phyloP scores from a whole-genome alignment of 2,797 vertebrate species.

The Falco peregrinus region DNA sequence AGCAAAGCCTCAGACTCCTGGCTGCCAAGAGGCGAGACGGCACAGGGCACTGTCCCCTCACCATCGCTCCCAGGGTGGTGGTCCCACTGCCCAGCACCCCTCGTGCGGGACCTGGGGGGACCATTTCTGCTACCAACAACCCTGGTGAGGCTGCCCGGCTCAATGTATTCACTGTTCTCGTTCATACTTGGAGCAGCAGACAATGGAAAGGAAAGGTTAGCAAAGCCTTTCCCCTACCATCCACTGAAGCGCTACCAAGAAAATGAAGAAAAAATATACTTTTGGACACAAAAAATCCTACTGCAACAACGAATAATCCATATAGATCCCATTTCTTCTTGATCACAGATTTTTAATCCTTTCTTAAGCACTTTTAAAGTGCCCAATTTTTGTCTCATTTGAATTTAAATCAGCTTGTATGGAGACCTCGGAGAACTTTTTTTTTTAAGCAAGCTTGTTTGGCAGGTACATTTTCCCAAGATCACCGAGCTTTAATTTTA shows the following conservation, averaged over 20 bases:
- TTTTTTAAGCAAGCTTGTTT: conserved; percentile 71
- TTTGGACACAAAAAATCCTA: background rate
- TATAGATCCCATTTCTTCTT: conserved; percentile 49
- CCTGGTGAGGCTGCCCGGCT: background rate
- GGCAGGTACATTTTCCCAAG: conserved; percentile 77
- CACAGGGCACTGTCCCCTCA: rapidly evolving
- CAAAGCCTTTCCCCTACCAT: background rate
- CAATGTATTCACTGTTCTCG: rapidly evolving
- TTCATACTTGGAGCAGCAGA: background rate
- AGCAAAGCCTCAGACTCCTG: background rate
- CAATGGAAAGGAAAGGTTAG: background rate
- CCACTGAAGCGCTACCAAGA: rapidly evolving
- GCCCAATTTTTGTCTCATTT: conserved; percentile 74
- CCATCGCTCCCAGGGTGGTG: rapidly evolving
- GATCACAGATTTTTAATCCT: conserved; percentile 51
- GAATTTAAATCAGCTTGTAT: conserved; percentile 76
- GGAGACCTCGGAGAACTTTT: conserved; percentile 76
- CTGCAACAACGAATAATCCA: conserved; percentile 15
- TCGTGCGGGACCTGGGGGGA: rapidly evolving
- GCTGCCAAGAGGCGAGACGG: background rate
- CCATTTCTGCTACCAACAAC: too few species aligned
- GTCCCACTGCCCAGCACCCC: background rate
- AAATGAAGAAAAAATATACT: background rate
- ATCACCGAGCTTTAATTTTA: conserved; percentile 83
- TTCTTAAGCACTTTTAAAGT: conserved; percentile 73